These are phyloP conservation scores for Sebastes taczanowskii DNA, from an alignment of 2,797 vertebrate species.

Conservation along the genomic window DNA sequence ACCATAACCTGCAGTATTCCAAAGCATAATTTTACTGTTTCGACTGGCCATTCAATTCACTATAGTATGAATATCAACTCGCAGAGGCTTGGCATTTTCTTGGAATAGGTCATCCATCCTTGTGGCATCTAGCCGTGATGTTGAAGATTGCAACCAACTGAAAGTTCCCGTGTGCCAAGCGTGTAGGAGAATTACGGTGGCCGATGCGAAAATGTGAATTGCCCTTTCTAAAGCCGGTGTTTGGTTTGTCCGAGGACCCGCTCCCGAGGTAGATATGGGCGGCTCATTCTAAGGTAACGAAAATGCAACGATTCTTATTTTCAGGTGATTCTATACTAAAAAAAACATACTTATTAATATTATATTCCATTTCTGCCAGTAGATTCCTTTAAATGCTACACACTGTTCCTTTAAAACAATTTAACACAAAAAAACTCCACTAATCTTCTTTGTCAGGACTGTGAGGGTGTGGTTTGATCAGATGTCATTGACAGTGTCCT, in stretches of 20 bases:
- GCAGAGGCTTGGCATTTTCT: not conserved
- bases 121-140: fast-evolving
- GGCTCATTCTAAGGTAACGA: fast-evolving
- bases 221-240: too few species aligned
- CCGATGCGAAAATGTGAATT: too few species aligned
- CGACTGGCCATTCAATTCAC: not conserved
- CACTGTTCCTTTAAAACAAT: too few species aligned
- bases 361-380: too few species aligned
- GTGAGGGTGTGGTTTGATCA: not conserved
- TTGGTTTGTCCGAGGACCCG: too few species aligned
- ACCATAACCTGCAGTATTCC: not conserved
- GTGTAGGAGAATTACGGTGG: fast-evolving
- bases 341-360: too few species aligned
- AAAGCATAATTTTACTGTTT: not conserved
- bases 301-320: too few species aligned
- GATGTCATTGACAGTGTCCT: not conserved
- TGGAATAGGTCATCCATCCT: not conserved
- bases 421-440: not conserved
- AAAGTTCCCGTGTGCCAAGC: too few species aligned
- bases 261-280: too few species aligned
- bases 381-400: too few species aligned
- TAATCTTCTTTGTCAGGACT: not conserved
- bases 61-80: not conserved
- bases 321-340: fast-evolving
- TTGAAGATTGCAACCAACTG: too few species aligned